Conservation (phyloP, 2,113 vertebrate genomes). For the Aspiorhynchus laticeps region DNA sequence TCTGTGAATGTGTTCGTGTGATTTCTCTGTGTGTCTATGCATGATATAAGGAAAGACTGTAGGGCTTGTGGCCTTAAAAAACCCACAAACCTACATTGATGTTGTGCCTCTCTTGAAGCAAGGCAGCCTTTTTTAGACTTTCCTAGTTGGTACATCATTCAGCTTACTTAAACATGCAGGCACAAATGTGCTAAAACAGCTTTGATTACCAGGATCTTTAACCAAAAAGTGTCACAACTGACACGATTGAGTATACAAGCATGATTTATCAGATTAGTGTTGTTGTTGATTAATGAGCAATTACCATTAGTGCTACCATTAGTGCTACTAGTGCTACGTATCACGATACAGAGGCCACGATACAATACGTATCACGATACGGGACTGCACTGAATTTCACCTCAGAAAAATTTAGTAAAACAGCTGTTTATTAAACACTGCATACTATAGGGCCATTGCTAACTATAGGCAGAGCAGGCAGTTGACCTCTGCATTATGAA, state of each 20-base stretch:
- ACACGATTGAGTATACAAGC: not conserved
- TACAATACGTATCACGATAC: no score
- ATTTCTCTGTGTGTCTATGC: not conserved
- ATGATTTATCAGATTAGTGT: not conserved
- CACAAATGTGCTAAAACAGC: not conserved
- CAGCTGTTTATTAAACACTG: no score
- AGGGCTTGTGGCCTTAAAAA: slow-evolving; percentile 14
- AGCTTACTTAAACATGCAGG: no score
- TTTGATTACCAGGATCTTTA: not conserved
- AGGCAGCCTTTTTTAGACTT: not conserved
- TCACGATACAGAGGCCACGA: no score
- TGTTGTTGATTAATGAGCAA: not conserved
- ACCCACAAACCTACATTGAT: not conserved
- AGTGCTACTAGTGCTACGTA: no score
- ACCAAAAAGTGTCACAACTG: not conserved
- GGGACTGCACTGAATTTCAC: no score
- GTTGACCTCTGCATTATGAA: no score
- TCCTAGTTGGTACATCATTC: not conserved
- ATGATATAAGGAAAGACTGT: not conserved
- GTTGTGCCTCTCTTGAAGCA: not conserved
- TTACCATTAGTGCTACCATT: no score
- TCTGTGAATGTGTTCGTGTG: not conserved
- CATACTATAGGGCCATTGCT: no score
- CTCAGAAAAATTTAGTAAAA: no score
- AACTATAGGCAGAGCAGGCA: no score